These are phyloP conservation scores for Torymus aiolomorphi DNA, from an alignment of 2,888 invertebrate genomes.

Conservation along the genomic window DNA sequence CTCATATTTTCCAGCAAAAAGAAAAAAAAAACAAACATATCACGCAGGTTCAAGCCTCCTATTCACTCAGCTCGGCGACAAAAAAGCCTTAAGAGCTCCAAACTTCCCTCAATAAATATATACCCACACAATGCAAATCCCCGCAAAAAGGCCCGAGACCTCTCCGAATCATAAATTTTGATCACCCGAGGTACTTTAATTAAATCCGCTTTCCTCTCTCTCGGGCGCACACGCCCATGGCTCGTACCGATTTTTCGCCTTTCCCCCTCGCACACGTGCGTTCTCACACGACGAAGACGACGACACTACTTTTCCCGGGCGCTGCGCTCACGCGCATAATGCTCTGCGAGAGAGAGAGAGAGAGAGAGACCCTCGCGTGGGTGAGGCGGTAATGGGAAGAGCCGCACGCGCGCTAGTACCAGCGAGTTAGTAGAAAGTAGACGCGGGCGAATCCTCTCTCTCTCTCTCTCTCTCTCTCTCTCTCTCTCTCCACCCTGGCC, in stretches of 20 bases:
- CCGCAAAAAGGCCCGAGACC: neutral
- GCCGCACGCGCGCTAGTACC: conserved; percentile 44
- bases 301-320: conserved; percentile 53
- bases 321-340: conserved; percentile 55
- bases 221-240: neutral
- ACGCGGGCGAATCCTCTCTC: neutral
- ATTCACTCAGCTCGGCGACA: too few species aligned
- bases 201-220: conserved; percentile 3
- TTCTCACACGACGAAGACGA: neutral
- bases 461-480: too few species aligned
- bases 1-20: too few species aligned
- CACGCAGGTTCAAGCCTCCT: too few species aligned
- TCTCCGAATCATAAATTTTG: neutral
- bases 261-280: conserved; percentile 9
- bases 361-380: too few species aligned
- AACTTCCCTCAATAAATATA: too few species aligned
- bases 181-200: neutral
- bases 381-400: conserved; percentile 73
- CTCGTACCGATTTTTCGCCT: neutral
- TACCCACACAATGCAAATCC: too few species aligned
- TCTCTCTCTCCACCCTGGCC: conserved; percentile 69
- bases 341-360: conserved; percentile 60
- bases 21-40: too few species aligned
- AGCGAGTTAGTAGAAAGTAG: conserved; percentile 62
- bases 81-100: too few species aligned